phyloP scores from a whole-genome alignment of 2,888 invertebrate species.

The Eristalinus aeneus region DNA sequence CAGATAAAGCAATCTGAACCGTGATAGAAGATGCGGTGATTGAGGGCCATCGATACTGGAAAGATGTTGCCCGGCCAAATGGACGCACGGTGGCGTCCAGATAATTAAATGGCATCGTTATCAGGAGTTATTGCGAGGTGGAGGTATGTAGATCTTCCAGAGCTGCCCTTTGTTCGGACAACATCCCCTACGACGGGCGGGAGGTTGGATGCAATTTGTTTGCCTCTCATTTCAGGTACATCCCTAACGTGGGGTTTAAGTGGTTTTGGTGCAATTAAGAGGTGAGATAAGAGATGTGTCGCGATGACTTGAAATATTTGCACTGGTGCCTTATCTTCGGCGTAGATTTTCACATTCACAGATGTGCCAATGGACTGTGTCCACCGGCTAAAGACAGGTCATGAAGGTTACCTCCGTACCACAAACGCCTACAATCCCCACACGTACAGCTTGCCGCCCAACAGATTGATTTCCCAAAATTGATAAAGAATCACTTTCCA shows the following conservation, averaged over 20 bases:
- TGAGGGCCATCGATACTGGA: conserved; percentile 36
- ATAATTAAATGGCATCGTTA: neutral
- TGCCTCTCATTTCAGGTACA: neutral
- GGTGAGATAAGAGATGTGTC: neutral
- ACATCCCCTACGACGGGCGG: neutral
- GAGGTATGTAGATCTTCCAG: neutral
- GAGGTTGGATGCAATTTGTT: neutral
- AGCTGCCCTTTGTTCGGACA: neutral
- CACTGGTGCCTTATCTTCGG: neutral
- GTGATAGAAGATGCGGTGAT: conserved; percentile 14
- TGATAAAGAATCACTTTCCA: conserved; percentile 72
- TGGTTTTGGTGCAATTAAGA: neutral
- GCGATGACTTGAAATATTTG: neutral
- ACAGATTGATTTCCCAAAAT: conserved; percentile 65
- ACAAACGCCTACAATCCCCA: too few species aligned
- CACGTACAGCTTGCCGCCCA: neutral
- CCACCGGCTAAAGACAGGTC: too few species aligned
- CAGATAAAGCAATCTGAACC: neutral
- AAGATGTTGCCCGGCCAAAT: conserved; percentile 34
- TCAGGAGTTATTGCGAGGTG: neutral
- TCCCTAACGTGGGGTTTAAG: neutral
- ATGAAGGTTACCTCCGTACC: too few species aligned
- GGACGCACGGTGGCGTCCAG: conserved; percentile 25
- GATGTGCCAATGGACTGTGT: too few species aligned
- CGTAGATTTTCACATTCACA: neutral